Percentiles rank a stretch among this genome's conserved stretches.
Conservation (phyloP, 2,888 invertebrate species). For the Acleris sparsana region DNA sequence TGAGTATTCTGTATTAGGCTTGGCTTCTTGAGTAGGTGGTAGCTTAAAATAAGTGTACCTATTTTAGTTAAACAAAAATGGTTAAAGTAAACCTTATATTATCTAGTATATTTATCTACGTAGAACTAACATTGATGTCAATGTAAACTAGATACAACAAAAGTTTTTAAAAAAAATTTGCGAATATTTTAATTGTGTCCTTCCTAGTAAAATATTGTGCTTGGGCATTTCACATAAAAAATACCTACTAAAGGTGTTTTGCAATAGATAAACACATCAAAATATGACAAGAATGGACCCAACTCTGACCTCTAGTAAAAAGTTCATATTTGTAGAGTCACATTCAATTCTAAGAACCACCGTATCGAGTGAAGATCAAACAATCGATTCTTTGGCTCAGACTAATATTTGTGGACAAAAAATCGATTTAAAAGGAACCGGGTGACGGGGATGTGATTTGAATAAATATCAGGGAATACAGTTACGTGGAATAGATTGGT, state of each 20-base stretch:
- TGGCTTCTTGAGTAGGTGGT: background rate
- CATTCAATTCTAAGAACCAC: slow-evolving; percentile 59
- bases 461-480: slow-evolving; percentile 59
- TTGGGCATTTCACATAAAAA: too few relatives aligned
- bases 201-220: too few relatives aligned
- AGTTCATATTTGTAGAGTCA: slow-evolving; percentile 43
- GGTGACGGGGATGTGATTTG: slow-evolving; percentile 59
- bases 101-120: too few relatives aligned
- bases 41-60: background rate
- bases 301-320: slow-evolving; percentile 21
- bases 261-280: background rate
- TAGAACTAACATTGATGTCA: too few relatives aligned
- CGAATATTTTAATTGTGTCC: too few relatives aligned
- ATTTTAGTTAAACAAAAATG: background rate
- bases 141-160: too few relatives aligned
- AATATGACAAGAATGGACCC: background rate
- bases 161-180: too few relatives aligned
- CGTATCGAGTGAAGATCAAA: slow-evolving; percentile 63
- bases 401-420: slow-evolving; percentile 64
- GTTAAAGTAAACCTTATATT: too few relatives aligned
- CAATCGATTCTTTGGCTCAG: slow-evolving; percentile 62
- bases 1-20: background rate
- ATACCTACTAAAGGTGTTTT: too few relatives aligned
- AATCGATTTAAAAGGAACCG: slow-evolving; percentile 53
- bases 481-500: slow-evolving; percentile 47